Evolutionary conservation across 2,113 vertebrate species (phyloP).

Genomic region (Vulpes lagopus): DNA sequence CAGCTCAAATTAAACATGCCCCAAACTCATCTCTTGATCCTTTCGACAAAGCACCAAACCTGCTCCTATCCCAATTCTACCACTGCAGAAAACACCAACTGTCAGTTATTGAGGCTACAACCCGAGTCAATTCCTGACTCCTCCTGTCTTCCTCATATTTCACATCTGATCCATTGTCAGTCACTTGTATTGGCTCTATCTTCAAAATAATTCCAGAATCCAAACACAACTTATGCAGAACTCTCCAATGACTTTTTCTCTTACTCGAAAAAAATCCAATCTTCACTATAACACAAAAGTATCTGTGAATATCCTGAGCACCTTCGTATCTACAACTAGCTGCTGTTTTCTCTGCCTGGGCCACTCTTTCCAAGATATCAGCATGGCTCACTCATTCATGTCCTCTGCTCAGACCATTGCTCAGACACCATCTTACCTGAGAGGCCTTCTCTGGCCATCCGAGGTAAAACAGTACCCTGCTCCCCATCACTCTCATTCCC

Average conservation of each 20-base stretch:
- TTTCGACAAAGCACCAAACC: neutral
- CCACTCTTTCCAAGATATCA: neutral
- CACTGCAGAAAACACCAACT: neutral
- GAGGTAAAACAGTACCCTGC: neutral
- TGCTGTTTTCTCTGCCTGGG: neutral
- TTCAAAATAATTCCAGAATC: neutral
- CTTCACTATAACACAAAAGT: neutral
- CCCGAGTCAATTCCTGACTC: neutral
- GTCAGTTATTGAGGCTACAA: neutral
- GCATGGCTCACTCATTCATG: neutral
- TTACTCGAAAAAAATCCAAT: neutral
- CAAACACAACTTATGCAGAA: neutral
- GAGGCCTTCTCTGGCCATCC: neutral
- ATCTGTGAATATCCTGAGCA: neutral
- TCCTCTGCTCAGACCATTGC: neutral
- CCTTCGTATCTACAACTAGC: neutral
- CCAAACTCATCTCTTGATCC: neutral
- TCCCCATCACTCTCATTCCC: neutral
- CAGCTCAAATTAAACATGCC: neutral
- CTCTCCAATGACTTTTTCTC: neutral
- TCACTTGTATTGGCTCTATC: neutral
- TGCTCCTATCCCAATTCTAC: neutral
- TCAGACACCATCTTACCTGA: too few relatives aligned
- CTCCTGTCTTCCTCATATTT: neutral
- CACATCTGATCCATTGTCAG: too few relatives aligned